These are phyloP conservation scores for Columba janthina DNA, from an alignment of 2,113 vertebrate species.

Conservation along the genomic window DNA sequence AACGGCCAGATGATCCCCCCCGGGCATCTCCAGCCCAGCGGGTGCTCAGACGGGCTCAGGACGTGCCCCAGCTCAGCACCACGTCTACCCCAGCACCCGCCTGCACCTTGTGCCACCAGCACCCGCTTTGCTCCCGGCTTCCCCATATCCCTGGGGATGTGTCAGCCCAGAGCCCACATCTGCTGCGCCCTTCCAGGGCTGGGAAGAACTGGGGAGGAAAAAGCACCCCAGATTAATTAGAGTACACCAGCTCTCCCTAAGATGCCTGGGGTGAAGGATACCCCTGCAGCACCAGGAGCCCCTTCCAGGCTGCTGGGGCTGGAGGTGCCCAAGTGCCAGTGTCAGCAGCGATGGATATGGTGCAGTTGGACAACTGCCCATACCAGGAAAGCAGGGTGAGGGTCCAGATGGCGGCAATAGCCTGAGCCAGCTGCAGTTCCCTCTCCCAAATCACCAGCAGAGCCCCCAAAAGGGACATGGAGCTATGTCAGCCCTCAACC, in stretches of 20 bases:
- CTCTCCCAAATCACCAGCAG: background rate
- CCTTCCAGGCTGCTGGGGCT: background rate
- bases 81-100: background rate
- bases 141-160: background rate
- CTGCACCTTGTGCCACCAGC: background rate
- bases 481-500: background rate
- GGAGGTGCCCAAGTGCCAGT: fast-evolving
- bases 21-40: background rate
- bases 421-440: background rate
- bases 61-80: fast-evolving
- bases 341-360: background rate
- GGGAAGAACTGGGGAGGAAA: background rate
- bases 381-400: fast-evolving
- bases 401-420: fast-evolving
- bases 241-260: background rate
- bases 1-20: background rate
- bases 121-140: fast-evolving
- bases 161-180: background rate
- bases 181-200: background rate
- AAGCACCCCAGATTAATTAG: fast-evolving
- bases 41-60: background rate
- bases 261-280: background rate
- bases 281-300: fast-evolving
- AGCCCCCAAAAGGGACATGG: fast-evolving
- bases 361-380: background rate